Percentiles rank a stretch among this genome's conserved stretches.
phyloP scores from a whole-genome alignment of 2,888 invertebrate genomes.

The Cephonodes hylas region DNA sequence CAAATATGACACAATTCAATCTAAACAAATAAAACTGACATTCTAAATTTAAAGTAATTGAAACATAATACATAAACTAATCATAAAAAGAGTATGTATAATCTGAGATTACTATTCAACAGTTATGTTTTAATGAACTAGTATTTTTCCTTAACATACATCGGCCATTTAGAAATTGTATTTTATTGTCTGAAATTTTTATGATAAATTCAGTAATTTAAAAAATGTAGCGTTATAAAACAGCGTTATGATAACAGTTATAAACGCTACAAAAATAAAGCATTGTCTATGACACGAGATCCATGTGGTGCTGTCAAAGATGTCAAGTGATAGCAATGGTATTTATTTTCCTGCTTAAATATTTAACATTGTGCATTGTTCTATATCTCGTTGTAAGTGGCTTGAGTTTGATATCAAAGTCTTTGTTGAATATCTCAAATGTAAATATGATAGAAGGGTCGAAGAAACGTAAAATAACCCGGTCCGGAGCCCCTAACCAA shows the following conservation, averaged over 20 bases:
- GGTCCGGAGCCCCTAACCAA: conserved; percentile 49
- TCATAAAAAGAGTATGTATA: too few relatives aligned
- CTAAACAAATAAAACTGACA: too few relatives aligned
- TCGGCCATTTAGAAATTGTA: too few relatives aligned
- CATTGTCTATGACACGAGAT: not conserved
- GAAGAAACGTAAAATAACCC: conserved; percentile 56
- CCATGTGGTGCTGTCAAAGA: conserved; percentile 27
- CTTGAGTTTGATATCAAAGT: conserved; percentile 35
- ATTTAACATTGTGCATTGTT: conserved; percentile 33
- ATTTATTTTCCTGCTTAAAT: conserved; percentile 58
- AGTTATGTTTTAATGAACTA: too few relatives aligned
- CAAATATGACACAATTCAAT: too few relatives aligned
- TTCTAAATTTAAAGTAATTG: too few relatives aligned
- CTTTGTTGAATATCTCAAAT: conserved; percentile 40
- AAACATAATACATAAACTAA: too few relatives aligned
- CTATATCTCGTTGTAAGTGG: conserved; percentile 36
- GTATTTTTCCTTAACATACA: too few relatives aligned
- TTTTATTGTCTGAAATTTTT: too few relatives aligned
- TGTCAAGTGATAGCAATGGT: conserved; percentile 50
- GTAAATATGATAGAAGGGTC: conserved; percentile 64
- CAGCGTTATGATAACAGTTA: not conserved
- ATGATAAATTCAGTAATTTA: too few relatives aligned
- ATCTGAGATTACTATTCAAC: too few relatives aligned
- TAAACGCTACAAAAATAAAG: not conserved
- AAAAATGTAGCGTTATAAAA: too few relatives aligned